Conservation (phyloP, 2,113 vertebrate species). For the Stegostoma tigrinum region DNA sequence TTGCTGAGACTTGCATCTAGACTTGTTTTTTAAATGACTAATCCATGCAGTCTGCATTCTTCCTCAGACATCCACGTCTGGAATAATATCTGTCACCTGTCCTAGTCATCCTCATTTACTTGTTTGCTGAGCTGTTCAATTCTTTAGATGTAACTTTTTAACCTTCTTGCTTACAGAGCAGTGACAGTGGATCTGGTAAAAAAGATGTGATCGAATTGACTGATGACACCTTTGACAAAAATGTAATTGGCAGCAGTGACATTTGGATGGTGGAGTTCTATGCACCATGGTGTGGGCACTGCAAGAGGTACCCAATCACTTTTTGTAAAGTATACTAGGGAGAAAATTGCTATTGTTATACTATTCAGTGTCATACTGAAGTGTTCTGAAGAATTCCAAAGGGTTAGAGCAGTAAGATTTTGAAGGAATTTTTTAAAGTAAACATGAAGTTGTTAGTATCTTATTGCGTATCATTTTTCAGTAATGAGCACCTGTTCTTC, state of each 20-base stretch:
- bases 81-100: no score
- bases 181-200: slow-evolving; percentile 47
- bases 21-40: no score
- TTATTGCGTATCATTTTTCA: no score
- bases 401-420: no score
- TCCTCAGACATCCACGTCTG: no score
- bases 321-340: background rate
- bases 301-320: slow-evolving; percentile 74
- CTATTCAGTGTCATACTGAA: background rate
- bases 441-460: no score
- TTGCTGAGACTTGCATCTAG: no score
- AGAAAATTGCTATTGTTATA: background rate
- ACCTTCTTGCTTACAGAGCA: slow-evolving; percentile 5
- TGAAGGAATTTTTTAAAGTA: no score
- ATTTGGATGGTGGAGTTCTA: slow-evolving; percentile 97
- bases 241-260: slow-evolving; percentile 69
- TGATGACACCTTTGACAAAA: slow-evolving; percentile 82
- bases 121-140: slow-evolving; percentile 36
- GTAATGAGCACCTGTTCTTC: no score
- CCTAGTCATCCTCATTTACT: background rate
- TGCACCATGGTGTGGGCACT: slow-evolving; percentile 98
- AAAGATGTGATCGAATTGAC: slow-evolving; percentile 86
- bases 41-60: no score
- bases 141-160: background rate
- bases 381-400: no score